phyloP scores from a whole-genome alignment of 2,113 vertebrate genomes.

The Gorsachius goisagi region DNA sequence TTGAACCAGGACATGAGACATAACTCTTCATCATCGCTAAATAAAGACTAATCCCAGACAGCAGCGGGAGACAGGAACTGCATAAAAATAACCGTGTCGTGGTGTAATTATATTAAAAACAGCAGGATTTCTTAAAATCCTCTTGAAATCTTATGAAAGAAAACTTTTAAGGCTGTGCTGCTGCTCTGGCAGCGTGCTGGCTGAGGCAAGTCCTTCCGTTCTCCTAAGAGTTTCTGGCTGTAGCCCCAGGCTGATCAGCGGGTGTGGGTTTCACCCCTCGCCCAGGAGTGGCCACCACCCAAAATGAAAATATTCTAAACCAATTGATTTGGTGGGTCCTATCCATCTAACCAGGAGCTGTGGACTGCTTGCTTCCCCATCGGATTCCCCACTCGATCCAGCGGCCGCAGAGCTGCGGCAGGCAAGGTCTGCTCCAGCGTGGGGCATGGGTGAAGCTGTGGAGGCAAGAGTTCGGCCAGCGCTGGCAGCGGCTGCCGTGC shows the following conservation, averaged over 20 bases:
- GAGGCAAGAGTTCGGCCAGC: no score
- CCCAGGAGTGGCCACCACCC: background rate
- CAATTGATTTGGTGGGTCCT: background rate
- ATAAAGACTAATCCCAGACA: background rate
- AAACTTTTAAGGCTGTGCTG: background rate
- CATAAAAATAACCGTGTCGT: background rate
- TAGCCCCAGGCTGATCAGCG: background rate
- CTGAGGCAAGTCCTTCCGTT: background rate
- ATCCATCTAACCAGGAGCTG: background rate
- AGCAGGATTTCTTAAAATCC: background rate
- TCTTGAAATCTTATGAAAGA: background rate
- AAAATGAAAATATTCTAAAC: background rate
- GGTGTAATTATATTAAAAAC: constrained; percentile 16
- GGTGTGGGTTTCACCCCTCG: background rate
- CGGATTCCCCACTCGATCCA: rapidly evolving
- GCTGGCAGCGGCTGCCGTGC: background rate
- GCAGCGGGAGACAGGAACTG: background rate
- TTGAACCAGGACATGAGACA: background rate
- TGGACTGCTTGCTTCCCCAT: background rate
- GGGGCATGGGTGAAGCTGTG: rapidly evolving
- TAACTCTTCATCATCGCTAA: background rate
- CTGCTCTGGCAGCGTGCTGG: background rate
- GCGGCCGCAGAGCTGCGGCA: background rate
- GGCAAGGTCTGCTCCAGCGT: background rate
- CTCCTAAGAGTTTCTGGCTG: background rate